Percentiles rank a stretch among this genome's conserved stretches.
Conservation (phyloP, 2,888 invertebrate genomes). For the Melanophora roralis region DNA sequence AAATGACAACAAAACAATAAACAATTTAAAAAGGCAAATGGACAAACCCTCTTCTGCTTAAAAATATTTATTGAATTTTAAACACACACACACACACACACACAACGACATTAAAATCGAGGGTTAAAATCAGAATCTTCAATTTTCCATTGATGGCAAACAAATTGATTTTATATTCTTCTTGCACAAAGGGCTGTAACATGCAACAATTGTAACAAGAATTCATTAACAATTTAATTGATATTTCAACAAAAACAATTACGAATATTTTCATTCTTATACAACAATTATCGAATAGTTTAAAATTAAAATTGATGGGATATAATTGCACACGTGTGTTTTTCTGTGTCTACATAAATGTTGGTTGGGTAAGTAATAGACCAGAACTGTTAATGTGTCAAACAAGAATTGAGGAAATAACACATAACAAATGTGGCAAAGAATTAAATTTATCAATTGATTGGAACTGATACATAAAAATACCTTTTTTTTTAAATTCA, state of each 20-base stretch:
- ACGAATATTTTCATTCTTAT: background rate
- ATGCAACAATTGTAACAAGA: slow-evolving; percentile 17
- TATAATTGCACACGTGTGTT: background rate
- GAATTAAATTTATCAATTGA: slow-evolving; percentile 52
- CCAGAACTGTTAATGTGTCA: slow-evolving; percentile 57
- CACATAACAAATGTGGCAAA: slow-evolving; percentile 13
- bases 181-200: background rate
- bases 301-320: slow-evolving; percentile 45
- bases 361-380: slow-evolving; percentile 44
- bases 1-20: slow-evolving; percentile 29
- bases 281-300: slow-evolving; percentile 10
- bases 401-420: slow-evolving; percentile 31
- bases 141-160: slow-evolving; percentile 13
- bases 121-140: slow-evolving; percentile 21
- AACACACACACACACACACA: background rate
- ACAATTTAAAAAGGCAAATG: background rate
- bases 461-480: slow-evolving; percentile 47
- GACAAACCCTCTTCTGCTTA: slow-evolving; percentile 21
- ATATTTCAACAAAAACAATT: slow-evolving; percentile 13
- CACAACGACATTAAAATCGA: background rate
- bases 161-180: slow-evolving; percentile 10
- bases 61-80: background rate
- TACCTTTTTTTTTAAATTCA: background rate
- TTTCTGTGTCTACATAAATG: background rate
- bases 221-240: slow-evolving; percentile 30